These are phyloP conservation scores for Plodia interpunctella DNA, from an alignment of 1,140 invertebrate species.

Conservation along the genomic window DNA sequence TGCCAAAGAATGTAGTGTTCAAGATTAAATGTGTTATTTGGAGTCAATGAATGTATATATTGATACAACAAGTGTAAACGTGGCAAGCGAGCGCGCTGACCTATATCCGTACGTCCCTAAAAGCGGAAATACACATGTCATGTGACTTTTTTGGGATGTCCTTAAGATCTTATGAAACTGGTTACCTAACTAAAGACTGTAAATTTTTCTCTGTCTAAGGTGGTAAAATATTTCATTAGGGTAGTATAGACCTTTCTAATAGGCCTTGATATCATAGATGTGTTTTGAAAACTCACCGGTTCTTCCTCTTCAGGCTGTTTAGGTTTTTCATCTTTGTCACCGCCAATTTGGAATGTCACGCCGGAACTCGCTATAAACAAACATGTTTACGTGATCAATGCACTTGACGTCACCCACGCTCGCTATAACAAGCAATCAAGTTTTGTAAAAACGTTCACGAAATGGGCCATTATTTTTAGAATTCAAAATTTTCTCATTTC, in stretches of 20 bases:
- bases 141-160: no score
- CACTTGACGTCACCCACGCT: not conserved
- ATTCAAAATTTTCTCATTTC: no score
- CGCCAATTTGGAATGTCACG: conserved; percentile 83
- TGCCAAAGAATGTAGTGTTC: not conserved
- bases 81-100: not conserved
- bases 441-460: no score
- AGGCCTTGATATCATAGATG: not conserved
- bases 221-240: no score
- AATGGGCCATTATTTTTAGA: no score
- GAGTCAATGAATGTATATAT: not conserved
- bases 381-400: not conserved
- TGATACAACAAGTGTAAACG: conserved; percentile 2
- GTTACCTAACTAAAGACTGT: no score
- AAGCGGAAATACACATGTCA: no score
- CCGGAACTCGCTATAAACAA: conserved; percentile 65
- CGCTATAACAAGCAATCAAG: not conserved
- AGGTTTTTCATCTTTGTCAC: conserved; percentile 76
- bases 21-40: conserved; percentile 6
- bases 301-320: conserved; percentile 72
- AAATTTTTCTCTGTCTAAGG: no score
- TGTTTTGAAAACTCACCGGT: conserved; percentile 64
- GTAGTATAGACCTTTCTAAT: not conserved
- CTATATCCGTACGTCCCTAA: not conserved
- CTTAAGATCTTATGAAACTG: no score